Conservation (phyloP, 1,140 invertebrate species). For the Ceratosolen fusciceps region DNA sequence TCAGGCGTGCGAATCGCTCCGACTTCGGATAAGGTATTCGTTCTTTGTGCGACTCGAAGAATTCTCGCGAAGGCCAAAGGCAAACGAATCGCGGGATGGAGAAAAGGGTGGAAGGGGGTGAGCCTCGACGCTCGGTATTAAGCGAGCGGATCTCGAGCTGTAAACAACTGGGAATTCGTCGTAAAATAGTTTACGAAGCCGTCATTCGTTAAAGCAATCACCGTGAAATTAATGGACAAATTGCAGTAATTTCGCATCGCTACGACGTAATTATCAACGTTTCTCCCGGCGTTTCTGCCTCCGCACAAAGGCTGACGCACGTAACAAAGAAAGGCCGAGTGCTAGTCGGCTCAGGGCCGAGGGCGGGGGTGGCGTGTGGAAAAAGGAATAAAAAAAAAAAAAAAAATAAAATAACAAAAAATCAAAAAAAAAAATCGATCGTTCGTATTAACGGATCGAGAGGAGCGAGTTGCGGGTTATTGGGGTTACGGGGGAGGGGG, state of each 20-base stretch:
- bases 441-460: slow-evolving; percentile 15
- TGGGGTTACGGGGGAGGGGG: too few species aligned
- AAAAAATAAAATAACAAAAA: not conserved
- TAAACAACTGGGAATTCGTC: slow-evolving; percentile 4
- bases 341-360: too few species aligned
- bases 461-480: too few species aligned
- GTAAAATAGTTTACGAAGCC: slow-evolving; percentile 9
- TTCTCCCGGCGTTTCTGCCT: too few species aligned
- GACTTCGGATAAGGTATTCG: too few species aligned
- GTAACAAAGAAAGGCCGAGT: too few species aligned
- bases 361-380: too few species aligned
- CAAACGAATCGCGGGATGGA: not conserved
- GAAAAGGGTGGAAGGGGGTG: not conserved
- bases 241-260: slow-evolving; percentile 6
- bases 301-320: too few species aligned
- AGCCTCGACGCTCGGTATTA: too few species aligned
- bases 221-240: slow-evolving; percentile 28
- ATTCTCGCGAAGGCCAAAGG: too few species aligned
- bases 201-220: slow-evolving; percentile 16
- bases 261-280: slow-evolving; percentile 7
- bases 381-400: not conserved
- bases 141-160: not conserved
- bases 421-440: slow-evolving; percentile 2
- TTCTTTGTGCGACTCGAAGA: too few species aligned
- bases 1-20: too few species aligned